These are phyloP conservation scores for Rhabdomys dilectus DNA, from an alignment of 2,113 vertebrate genomes.

Conservation along the genomic window DNA sequence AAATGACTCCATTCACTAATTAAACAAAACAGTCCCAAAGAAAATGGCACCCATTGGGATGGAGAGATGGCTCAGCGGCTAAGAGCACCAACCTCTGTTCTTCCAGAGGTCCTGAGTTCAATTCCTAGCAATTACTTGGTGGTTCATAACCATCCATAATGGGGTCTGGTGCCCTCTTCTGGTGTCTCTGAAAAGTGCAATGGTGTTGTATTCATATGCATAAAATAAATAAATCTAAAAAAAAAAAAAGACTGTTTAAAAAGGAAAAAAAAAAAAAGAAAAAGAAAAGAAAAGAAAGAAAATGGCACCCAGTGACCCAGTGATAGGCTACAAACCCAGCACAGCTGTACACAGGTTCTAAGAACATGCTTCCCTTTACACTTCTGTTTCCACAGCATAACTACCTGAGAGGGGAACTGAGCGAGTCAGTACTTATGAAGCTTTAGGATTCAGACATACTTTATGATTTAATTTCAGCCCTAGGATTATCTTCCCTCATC, in stretches of 20 bases:
- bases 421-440: slow-evolving; percentile 36
- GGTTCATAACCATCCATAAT: too few relatives aligned
- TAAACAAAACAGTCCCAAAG: slow-evolving; percentile 17
- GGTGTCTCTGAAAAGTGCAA: too few relatives aligned
- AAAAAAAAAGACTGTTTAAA: too few relatives aligned
- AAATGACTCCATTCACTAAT: not conserved
- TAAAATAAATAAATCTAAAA: too few relatives aligned
- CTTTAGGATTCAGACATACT: slow-evolving; percentile 8
- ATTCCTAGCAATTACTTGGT: too few relatives aligned
- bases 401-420: slow-evolving; percentile 23
- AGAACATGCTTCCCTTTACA: not conserved
- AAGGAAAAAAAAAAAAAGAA: too few relatives aligned
- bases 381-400: slow-evolving; percentile 52
- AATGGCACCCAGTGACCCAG: not conserved
- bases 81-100: too few relatives aligned
- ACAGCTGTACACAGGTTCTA: slow-evolving; percentile 25
- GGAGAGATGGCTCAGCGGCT: too few relatives aligned
- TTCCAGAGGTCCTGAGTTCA: too few relatives aligned
- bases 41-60: slow-evolving; percentile 6
- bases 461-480: not conserved
- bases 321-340: not conserved
- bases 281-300: not conserved
- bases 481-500: not conserved
- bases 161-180: too few relatives aligned
- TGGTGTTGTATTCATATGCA: too few relatives aligned